A percentile compares a stretch with the other conserved stretches of the same genome.
Evolutionary conservation across 2,113 vertebrate genomes (phyloP).

Genomic region (Takifugu flavidus): DNA sequence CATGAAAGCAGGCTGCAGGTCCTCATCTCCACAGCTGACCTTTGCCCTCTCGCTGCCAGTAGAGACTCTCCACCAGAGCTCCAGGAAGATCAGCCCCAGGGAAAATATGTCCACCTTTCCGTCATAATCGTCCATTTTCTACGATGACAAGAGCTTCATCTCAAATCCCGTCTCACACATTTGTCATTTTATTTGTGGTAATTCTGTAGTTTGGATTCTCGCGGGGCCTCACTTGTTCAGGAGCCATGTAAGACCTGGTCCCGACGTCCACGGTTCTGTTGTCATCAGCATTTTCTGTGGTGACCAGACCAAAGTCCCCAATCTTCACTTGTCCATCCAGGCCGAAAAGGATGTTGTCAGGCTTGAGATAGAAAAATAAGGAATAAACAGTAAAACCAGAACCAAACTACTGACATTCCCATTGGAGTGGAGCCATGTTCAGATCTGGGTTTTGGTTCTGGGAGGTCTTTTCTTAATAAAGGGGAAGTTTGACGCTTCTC

Average conservation of each 20-base stretch:
- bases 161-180: too few species aligned
- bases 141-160: not conserved
- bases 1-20: too few species aligned
- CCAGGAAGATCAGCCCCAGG: slow-evolving; percentile 84
- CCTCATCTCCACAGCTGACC: slow-evolving; percentile 29
- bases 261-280: slow-evolving; percentile 59
- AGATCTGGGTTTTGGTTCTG: too few species aligned
- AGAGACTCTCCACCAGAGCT: slow-evolving; percentile 71
- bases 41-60: slow-evolving; percentile 22
- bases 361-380: slow-evolving; percentile 64
- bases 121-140: slow-evolving; percentile 55
- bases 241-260: slow-evolving; percentile 71
- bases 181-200: too few species aligned
- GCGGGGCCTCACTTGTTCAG: slow-evolving; percentile 65
- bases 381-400: not conserved
- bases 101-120: slow-evolving; percentile 86
- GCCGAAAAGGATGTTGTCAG: slow-evolving; percentile 85
- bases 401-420: too few species aligned
- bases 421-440: too few species aligned
- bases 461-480: too few species aligned
- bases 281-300: slow-evolving; percentile 35
- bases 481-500: too few species aligned
- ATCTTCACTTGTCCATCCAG: slow-evolving; percentile 77
- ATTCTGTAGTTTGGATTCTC: too few species aligned
- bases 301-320: slow-evolving; percentile 87